Base-by-base conservation (phyloP, 2,113 vertebrate species). In the Neolamprologus falcicula region DNA sequence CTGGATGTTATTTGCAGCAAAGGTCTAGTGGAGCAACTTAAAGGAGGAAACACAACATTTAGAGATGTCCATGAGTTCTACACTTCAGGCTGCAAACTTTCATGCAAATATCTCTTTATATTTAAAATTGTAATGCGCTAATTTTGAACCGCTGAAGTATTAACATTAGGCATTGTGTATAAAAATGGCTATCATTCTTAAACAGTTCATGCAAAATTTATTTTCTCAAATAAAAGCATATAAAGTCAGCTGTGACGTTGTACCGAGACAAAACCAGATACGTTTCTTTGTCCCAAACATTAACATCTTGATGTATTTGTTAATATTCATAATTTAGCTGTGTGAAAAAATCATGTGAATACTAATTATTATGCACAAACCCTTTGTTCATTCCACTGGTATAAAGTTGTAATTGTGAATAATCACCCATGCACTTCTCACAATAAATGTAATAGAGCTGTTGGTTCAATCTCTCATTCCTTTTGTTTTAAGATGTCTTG, bases 181-280 rank as follows among this genome's bases (percentile, higher is more conserved):
- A 68, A 40, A 68, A 68, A 68, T 63, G 16, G 16, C 0, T 63
- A 33, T 68, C 0, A 68, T 14, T 40, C 7, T 14, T 68, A 6
- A 68, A 68, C n/a, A 0, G 35, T 68, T 68, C 63, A 24, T 68
- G 35, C 35, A 40, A 68, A 68, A 40, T 68, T 6, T 2, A 1
- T 68, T 12, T 12, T n/a, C 0, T 66, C 0, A 7, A n/a, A 66
- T 66, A 12, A 37, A 68, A 68, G 35, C 19, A 40, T 68, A 14
- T 68, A 40, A 40, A 68, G 12, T 68, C 63, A 13, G 5, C 63
- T 68, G 63, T 68, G 63, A 21, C 7, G 0, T 21, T 40, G 63
- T 68, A 68, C 0, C 0, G 3, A 68, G 63, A 0, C 63, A 68
- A 4, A 40, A 24, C n/a, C 0, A 40, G 63, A 40, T 14, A 40